Evolutionary conservation across 2,113 vertebrate species (phyloP).

Genomic region (Gambusia holbrooki): DNA sequence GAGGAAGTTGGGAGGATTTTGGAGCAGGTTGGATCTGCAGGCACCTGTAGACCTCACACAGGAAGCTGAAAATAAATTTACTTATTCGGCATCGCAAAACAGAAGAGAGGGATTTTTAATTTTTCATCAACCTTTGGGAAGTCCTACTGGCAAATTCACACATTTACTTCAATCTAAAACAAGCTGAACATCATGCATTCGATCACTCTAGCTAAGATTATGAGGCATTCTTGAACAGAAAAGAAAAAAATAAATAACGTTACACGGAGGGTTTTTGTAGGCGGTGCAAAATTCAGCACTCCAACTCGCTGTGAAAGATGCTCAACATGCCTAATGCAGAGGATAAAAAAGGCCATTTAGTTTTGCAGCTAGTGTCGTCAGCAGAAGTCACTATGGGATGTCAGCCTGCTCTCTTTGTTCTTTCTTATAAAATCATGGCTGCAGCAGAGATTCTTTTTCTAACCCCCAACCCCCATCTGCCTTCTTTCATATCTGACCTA

Average conservation of each 20-base stretch:
- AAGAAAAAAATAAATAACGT: not conserved
- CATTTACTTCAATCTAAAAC: not conserved
- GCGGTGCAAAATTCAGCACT: not conserved
- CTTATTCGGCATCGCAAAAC: conserved; percentile 30
- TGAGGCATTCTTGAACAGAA: not conserved
- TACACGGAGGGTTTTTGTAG: not conserved
- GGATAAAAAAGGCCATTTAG: not conserved
- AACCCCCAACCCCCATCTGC: accelerated
- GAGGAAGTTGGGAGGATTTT: not conserved
- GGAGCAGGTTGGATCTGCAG: conserved; percentile 1
- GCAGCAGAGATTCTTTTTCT: not conserved
- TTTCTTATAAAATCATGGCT: not conserved
- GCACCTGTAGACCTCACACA: conserved; percentile 9
- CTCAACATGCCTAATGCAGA: conserved; percentile 20
- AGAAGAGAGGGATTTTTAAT: not conserved
- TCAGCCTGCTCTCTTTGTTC: not conserved
- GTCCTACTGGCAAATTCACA: accelerated
- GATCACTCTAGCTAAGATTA: not conserved
- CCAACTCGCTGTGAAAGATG: too few species aligned
- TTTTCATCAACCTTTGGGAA: conserved; percentile 12
- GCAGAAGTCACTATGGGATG: conserved; percentile 5
- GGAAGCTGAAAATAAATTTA: conserved; percentile 30
- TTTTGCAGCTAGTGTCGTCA: conserved; percentile 54
- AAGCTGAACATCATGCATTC: not conserved
- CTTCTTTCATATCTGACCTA: conserved; percentile 10